Base-by-base conservation (phyloP, 2,113 vertebrate genomes). In the Rhynchomys soricoides region DNA sequence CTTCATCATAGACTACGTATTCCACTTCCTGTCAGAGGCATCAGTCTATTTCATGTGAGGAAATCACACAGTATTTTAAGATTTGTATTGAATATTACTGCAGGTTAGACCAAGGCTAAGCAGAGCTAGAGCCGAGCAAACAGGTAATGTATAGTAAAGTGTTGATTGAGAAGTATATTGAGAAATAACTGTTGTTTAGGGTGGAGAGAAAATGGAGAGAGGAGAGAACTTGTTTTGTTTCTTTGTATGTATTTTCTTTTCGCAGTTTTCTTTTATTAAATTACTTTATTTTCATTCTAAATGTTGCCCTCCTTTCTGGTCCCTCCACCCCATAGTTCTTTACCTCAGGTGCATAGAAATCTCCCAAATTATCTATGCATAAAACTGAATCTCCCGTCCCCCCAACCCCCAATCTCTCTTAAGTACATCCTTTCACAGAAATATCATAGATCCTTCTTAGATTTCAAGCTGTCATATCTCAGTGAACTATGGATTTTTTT, bases 11-110 rank as follows among this genome's bases (percentile, higher is more conserved):
- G 81, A 31, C 88, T 95, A 26, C 85, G 29, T 94, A 92, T 71
- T 96, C 89, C 96, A 57, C 92, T 97, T 95, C n/a, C 74, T 75
- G 89, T 94, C 91, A 96, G 37, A 82, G 96, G 96, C 95, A 48
- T 71, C 52, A 98, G 86, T 95, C 16, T 94, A 95, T 95, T 96
- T 92, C 93, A 55, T 48, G 40, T 74, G 94, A 97, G 94, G 57
- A 34, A 96, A 95, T 95, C 94, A 86, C 82, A 81, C 83, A 31
- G 21, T 96, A 75, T 90, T 88, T 94, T 78, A 40, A 81, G 11
- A 87, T 79, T 87, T 92, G 68, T 26, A 4, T 13, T 48, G 95
- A 92, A 74, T 12, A 82, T 26, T 57, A 9, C 70, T 8, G 0
- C n/a, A 77, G 7, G 19, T 78, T 90, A 37, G 40, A 29, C 17